Percentiles rank a stretch among this genome's conserved stretches.
Evolutionary conservation across 2,888 invertebrate species (phyloP).

Genomic region (Sarcophaga rosellei): DNA sequence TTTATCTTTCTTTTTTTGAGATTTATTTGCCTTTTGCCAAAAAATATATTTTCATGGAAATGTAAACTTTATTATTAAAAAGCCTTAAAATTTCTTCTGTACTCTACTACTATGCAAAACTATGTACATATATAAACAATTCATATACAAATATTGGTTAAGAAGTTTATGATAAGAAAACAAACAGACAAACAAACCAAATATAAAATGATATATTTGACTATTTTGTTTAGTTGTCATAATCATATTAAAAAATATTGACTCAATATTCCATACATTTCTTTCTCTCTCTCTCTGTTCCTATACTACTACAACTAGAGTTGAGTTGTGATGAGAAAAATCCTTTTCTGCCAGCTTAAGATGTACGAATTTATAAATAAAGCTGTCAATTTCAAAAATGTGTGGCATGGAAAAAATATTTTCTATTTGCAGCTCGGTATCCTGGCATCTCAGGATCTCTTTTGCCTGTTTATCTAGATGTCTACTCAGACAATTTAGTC

Average conservation of each 20-base stretch:
- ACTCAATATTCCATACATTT: not conserved
- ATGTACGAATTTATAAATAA: not conserved
- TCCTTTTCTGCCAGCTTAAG: not conserved
- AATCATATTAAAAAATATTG: not conserved
- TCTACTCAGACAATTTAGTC: not conserved
- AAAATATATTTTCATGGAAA: too few relatives aligned
- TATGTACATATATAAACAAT: too few relatives aligned
- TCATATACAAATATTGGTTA: too few relatives aligned
- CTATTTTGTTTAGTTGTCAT: not conserved
- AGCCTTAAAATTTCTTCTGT: too few relatives aligned
- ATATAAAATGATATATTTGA: not conserved
- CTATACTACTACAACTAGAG: too few relatives aligned
- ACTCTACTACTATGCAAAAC: too few relatives aligned
- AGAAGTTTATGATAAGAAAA: not conserved
- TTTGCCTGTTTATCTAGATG: not conserved
- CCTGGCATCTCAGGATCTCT: not conserved
- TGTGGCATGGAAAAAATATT: not conserved
- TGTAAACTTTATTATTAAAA: too few relatives aligned
- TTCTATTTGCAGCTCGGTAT: too few relatives aligned
- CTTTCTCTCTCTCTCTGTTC: not conserved
- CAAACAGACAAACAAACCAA: not conserved
- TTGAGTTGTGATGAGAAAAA: not conserved
- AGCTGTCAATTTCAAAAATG: not conserved
- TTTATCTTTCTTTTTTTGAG: too few relatives aligned
- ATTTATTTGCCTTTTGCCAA: too few relatives aligned